Conservation (phyloP, 2,797 vertebrate genomes). For the Rhynchotus rufescens region DNA sequence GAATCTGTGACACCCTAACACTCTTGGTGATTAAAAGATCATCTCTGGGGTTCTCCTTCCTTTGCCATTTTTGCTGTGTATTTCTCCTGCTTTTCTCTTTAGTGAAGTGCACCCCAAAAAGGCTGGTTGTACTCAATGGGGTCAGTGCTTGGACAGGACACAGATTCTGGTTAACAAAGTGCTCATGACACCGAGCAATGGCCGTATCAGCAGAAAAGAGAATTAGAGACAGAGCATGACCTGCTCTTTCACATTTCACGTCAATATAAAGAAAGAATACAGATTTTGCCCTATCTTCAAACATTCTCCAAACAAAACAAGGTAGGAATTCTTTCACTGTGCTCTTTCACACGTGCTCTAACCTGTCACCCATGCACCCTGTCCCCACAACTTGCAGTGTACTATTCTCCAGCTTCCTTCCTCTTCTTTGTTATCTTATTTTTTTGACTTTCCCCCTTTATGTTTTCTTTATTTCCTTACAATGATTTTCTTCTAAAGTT, state of each 20-base stretch:
- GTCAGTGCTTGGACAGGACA: fast-evolving
- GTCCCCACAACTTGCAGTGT: not conserved
- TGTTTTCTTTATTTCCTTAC: not conserved
- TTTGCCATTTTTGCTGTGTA: not conserved
- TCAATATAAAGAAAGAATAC: not conserved
- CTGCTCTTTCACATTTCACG: not conserved
- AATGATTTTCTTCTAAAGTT: not conserved
- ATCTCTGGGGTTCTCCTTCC: not conserved
- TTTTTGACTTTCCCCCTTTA: not conserved
- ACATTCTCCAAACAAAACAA: not conserved
- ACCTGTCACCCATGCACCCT: not conserved
- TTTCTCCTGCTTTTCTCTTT: not conserved
- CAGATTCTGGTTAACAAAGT: not conserved
- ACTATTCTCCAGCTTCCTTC: not conserved
- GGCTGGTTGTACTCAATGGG: not conserved
- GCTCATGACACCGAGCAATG: not conserved
- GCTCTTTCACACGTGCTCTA: not conserved
- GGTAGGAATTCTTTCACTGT: not conserved
- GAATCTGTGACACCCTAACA: not conserved
- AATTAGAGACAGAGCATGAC: not conserved
- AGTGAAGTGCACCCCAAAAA: not conserved
- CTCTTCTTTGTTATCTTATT: not conserved
- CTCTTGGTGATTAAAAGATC: not conserved
- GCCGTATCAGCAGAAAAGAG: not conserved
- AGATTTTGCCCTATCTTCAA: not conserved